Conservation (phyloP, 53 echinoderm and acorn worm genomes). For the Astropecten irregularis region DNA sequence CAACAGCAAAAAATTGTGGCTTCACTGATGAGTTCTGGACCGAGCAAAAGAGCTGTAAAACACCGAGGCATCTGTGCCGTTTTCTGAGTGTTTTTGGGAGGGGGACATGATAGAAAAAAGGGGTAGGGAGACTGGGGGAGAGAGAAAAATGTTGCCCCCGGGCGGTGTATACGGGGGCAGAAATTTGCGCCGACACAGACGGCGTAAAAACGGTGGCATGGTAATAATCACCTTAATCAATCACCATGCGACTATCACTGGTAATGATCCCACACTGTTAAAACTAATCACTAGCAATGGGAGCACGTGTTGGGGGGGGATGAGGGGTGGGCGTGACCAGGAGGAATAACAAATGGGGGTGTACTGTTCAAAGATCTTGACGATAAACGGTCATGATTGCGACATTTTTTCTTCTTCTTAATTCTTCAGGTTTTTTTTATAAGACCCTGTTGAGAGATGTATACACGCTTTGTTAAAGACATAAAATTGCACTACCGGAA, state of each 20-base stretch:
- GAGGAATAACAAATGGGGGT: neutral
- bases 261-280: neutral
- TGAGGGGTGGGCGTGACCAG: neutral
- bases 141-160: neutral
- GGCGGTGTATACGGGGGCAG: neutral
- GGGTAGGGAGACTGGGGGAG: neutral
- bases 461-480: no score
- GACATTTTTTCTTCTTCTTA: no score
- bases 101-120: neutral
- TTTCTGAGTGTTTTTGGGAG: neutral
- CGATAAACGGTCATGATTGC: no score
- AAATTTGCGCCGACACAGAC: conserved; percentile 6
- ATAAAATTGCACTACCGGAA: no score
- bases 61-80: conserved; percentile 31
- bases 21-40: no score
- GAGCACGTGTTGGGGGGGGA: neutral
- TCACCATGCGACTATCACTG: neutral
- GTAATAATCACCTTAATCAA: conserved; percentile 26
- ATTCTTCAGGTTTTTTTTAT: no score
- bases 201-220: conserved; percentile 17
- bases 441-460: no score
- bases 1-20: no score
- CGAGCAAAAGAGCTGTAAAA: no score
- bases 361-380: no score
- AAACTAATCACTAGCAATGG: conserved; percentile 3